A percentile compares a stretch with the other conserved stretches of the same genome.
phyloP scores from a whole-genome alignment of 2,797 vertebrate species.

The Clarias pachynema region DNA sequence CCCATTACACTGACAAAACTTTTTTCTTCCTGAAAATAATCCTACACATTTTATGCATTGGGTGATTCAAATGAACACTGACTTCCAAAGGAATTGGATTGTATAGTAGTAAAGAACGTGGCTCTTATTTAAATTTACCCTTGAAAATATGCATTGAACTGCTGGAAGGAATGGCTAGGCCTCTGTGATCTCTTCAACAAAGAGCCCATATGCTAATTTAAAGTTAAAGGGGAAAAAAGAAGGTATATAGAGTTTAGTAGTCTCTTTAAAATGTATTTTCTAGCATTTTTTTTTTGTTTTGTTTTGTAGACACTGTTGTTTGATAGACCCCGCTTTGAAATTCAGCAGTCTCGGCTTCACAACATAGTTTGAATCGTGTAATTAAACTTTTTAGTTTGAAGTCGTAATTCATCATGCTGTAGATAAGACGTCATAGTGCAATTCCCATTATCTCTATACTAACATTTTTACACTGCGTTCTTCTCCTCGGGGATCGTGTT shows the following conservation, averaged over 20 bases:
- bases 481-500: slow-evolving; percentile 18
- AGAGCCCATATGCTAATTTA: slow-evolving; percentile 7
- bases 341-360: background rate
- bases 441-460: slow-evolving; percentile 42
- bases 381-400: slow-evolving; percentile 31
- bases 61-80: slow-evolving; percentile 17
- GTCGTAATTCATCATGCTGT: slow-evolving; percentile 31
- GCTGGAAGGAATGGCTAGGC: slow-evolving; percentile 7
- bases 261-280: background rate
- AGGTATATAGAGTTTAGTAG: background rate
- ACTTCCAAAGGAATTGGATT: background rate
- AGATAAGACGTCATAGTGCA: slow-evolving; percentile 32
- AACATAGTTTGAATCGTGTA: slow-evolving; percentile 12
- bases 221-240: background rate
- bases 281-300: background rate
- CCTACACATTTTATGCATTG: background rate
- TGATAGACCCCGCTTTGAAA: background rate
- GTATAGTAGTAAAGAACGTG: slow-evolving; percentile 15
- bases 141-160: slow-evolving; percentile 19
- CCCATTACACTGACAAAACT: background rate
- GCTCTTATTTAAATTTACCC: slow-evolving; percentile 13
- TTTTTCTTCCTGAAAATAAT: slow-evolving; percentile 3
- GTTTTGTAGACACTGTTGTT: background rate
- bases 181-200: slow-evolving; percentile 3
- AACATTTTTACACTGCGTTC: slow-evolving; percentile 30